Percentiles rank a stretch among this genome's conserved stretches.
phyloP scores from a whole-genome alignment of 1,140 invertebrate species.

The Bombus consobrinus region DNA sequence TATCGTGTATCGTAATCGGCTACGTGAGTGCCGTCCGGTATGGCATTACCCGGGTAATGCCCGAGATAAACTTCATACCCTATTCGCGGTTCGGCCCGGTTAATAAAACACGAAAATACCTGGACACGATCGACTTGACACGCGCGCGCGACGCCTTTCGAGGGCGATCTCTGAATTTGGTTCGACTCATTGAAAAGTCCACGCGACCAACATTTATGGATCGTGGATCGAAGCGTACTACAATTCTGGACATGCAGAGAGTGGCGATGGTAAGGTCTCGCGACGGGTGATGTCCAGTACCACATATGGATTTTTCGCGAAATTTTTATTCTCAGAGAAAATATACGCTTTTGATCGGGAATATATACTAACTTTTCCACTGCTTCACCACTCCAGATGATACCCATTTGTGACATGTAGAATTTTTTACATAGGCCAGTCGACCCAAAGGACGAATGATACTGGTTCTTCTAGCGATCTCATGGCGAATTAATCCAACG shows the following conservation, averaged over 20 bases:
- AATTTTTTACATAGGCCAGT: constrained; percentile 68
- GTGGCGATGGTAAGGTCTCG: constrained; percentile 69
- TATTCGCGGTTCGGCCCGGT: constrained; percentile 12
- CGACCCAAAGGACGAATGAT: constrained; percentile 57
- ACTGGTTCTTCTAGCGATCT: constrained; percentile 53
- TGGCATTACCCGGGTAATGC: constrained; percentile 47
- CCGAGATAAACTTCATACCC: constrained; percentile 31
- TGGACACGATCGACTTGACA: constrained; percentile 11
- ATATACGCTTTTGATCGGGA: constrained; percentile 45
- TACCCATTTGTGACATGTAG: constrained; percentile 61
- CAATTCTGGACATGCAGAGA: constrained; percentile 66
- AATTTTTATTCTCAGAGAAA: constrained; percentile 50
- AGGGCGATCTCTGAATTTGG: constrained; percentile 48
- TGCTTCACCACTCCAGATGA: constrained; percentile 37
- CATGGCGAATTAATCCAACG: constrained; percentile 43
- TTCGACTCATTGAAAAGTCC: constrained; percentile 50
- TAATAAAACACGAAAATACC: constrained; percentile 12
- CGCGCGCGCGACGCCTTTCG: constrained; percentile 43
- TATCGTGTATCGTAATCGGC: constrained; percentile 24
- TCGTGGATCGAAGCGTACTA: constrained; percentile 61
- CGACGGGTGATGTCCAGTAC: constrained; percentile 59
- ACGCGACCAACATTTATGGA: constrained; percentile 63
- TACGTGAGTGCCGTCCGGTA: constrained; percentile 31
- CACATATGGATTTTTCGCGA: constrained; percentile 60
- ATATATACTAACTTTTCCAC: constrained; percentile 60